phyloP scores from a whole-genome alignment of 2,888 invertebrate genomes.

The Drosophila testacea region DNA sequence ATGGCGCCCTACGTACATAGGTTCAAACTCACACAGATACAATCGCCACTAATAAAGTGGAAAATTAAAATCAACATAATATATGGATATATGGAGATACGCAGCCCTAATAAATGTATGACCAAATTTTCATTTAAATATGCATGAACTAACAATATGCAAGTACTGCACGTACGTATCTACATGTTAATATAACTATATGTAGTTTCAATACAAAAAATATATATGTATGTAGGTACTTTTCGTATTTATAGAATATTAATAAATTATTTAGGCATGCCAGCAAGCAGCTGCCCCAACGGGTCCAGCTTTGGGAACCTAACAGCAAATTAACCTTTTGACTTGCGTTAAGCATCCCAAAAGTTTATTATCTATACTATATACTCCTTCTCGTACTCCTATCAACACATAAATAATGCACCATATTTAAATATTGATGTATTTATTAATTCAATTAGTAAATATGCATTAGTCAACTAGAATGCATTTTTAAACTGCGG shows the following conservation, averaged over 20 bases:
- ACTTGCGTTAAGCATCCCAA: constrained; percentile 44
- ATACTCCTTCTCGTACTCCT: background rate
- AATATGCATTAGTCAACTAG: constrained; percentile 38
- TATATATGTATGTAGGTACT: constrained; percentile 5
- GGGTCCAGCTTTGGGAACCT: constrained; percentile 19
- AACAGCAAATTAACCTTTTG: constrained; percentile 53
- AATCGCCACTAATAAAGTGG: constrained; percentile 58
- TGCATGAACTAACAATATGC: constrained; percentile 22
- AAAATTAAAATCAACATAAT: constrained; percentile 64
- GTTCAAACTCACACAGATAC: constrained; percentile 2
- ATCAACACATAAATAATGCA: constrained; percentile 42
- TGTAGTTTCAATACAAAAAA: background rate
- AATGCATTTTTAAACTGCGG: constrained; percentile 45
- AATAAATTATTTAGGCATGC: constrained; percentile 63
- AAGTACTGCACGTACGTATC: constrained; percentile 2
- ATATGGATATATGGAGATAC: constrained; percentile 21
- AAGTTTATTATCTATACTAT: constrained; percentile 21
- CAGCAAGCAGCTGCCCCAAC: constrained; percentile 19
- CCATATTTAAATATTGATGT: constrained; percentile 36
- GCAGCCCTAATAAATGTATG: background rate
- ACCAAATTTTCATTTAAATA: constrained; percentile 36
- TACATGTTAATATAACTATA: background rate
- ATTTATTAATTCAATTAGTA: constrained; percentile 71
- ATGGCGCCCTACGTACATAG: background rate
- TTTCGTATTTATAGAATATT: constrained; percentile 45